phyloP scores from a whole-genome alignment of 1,140 invertebrate species.

The Euura saliciscinereae region DNA sequence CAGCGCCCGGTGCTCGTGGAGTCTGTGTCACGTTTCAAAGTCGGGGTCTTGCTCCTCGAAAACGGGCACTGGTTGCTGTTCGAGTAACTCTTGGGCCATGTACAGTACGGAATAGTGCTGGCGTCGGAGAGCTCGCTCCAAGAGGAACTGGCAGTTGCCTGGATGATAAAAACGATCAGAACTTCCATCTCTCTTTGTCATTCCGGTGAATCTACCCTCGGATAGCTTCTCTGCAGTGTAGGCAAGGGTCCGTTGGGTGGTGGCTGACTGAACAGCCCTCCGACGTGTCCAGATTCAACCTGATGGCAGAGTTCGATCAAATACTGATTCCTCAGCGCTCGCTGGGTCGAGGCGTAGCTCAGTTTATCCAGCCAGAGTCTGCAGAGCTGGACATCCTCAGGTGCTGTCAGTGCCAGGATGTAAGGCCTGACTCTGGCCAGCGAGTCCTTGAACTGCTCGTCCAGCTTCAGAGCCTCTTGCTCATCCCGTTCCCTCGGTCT shows the following conservation, averaged over 20 bases:
- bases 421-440: conserved; percentile 42
- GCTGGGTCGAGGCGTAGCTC: conserved; percentile 35
- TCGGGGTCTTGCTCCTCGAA: conserved; percentile 5
- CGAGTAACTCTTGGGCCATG: conserved; percentile 11
- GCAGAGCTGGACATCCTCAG: conserved; percentile 40
- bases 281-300: conserved; percentile 40
- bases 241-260: conserved; percentile 38
- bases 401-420: conserved; percentile 39
- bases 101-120: conserved; percentile 20
- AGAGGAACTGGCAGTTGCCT: conserved; percentile 32
- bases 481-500: conserved; percentile 32
- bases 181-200: neutral
- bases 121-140: conserved; percentile 31
- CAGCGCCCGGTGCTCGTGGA: conserved; percentile 16
- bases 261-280: conserved; percentile 43
- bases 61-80: conserved; percentile 12
- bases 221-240: conserved; percentile 27
- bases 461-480: conserved; percentile 41
- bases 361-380: conserved; percentile 54
- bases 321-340: conserved; percentile 50
- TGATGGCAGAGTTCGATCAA: conserved; percentile 47
- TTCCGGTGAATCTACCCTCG: conserved; percentile 24
- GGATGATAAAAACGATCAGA: neutral
- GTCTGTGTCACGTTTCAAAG: neutral
- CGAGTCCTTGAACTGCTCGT: conserved; percentile 49